phyloP scores from a whole-genome alignment of 2,113 vertebrate genomes.

The Phasianus colchicus region DNA sequence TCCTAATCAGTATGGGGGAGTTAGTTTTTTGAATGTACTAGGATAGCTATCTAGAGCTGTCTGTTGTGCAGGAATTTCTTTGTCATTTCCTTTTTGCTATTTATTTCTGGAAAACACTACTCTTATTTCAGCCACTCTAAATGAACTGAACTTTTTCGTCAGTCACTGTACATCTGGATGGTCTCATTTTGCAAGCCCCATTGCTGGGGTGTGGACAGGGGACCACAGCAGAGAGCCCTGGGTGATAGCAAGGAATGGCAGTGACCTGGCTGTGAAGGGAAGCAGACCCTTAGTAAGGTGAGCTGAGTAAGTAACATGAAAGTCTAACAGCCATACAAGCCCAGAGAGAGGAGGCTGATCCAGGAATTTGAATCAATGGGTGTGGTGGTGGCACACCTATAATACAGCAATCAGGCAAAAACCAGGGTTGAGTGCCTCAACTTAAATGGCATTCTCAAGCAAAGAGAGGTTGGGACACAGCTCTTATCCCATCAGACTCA shows the following conservation, averaged over 20 bases:
- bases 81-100: background rate
- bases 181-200: background rate
- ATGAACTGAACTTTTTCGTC: background rate
- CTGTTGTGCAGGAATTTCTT: background rate
- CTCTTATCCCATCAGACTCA: background rate
- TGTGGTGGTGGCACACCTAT: background rate
- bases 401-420: background rate
- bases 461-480: background rate
- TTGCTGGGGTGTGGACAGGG: background rate
- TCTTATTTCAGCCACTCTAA: background rate
- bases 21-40: background rate
- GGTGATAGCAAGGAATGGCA: background rate
- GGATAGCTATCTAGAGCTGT: background rate
- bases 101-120: background rate
- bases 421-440: background rate
- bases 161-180: background rate
- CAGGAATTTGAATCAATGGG: background rate
- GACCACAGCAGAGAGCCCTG: rapidly evolving
- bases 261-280: background rate
- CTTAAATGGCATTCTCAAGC: rapidly evolving
- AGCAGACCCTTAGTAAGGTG: rapidly evolving
- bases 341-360: rapidly evolving
- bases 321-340: background rate
- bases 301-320: background rate
- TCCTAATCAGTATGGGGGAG: background rate